These are phyloP conservation scores for Struthio camelus DNA, from an alignment of 2,113 vertebrate genomes.

Conservation along the genomic window DNA sequence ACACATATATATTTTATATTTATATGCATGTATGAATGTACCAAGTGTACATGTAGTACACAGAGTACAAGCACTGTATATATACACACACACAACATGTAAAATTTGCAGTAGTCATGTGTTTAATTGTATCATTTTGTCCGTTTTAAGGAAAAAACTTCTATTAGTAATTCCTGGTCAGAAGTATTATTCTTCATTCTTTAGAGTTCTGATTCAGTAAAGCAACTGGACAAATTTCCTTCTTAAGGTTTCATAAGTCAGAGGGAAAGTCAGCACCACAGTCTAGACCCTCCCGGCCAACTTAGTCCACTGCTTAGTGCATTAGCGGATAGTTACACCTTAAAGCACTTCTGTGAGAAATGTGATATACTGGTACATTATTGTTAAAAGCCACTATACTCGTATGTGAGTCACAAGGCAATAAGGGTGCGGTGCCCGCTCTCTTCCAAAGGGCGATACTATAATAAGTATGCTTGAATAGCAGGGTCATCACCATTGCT, in stretches of 20 bases:
- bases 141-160: background rate
- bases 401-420: background rate
- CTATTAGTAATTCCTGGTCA: background rate
- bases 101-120: background rate
- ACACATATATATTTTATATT: background rate
- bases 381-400: background rate
- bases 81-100: too few relatives aligned
- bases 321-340: background rate
- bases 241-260: background rate
- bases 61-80: too few relatives aligned
- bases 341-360: background rate
- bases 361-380: background rate
- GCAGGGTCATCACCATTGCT: rapidly evolving
- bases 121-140: background rate
- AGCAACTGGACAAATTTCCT: background rate
- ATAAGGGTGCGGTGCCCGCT: background rate
- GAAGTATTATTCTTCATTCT: background rate
- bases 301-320: background rate
- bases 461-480: rapidly evolving
- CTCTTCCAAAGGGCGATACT: background rate
- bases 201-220: too few relatives aligned
- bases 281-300: background rate
- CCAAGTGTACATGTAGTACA: too few relatives aligned
- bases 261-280: background rate
- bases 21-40: too few relatives aligned